These are phyloP conservation scores for Bugulina stolonifera DNA, from an alignment of 2,888 invertebrate species.

Conservation along the genomic window DNA sequence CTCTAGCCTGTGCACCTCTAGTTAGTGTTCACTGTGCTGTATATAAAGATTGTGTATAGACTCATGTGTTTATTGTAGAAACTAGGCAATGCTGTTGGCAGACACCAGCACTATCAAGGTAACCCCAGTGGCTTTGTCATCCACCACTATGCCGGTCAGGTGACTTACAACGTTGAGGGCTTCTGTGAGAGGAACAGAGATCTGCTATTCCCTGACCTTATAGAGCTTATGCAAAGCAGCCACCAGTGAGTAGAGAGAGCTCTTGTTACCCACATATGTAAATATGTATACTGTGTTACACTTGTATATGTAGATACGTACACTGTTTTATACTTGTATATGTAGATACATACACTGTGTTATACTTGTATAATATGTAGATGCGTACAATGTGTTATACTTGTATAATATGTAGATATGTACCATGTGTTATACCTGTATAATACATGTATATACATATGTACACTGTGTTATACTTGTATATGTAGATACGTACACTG, in stretches of 20 bases:
- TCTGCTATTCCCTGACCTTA: slow-evolving; percentile 62
- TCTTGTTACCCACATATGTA: background rate
- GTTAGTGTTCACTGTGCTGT: too few species aligned
- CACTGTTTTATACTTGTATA: too few species aligned
- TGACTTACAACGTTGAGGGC: slow-evolving; percentile 60
- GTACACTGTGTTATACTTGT: background rate
- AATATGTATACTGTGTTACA: background rate
- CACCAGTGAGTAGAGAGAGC: slow-evolving; percentile 4
- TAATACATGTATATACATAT: background rate
- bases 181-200: slow-evolving; percentile 67
- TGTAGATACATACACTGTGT: too few species aligned
- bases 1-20: too few species aligned
- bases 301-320: too few species aligned
- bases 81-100: slow-evolving; percentile 56
- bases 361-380: background rate
- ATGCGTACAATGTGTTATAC: background rate
- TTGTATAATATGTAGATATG: background rate
- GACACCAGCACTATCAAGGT: slow-evolving; percentile 60
- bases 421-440: background rate
- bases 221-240: slow-evolving; percentile 61
- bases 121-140: slow-evolving; percentile 58
- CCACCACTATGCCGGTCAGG: slow-evolving; percentile 65
- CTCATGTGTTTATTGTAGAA: slow-evolving; percentile 58
- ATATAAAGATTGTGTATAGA: too few species aligned
- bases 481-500: too few species aligned